A percentile compares a stretch with the other conserved stretches of the same genome.
Conservation (phyloP, 35 echinoderm and acorn worm species). For the Heliocidaris erythrogramma region DNA sequence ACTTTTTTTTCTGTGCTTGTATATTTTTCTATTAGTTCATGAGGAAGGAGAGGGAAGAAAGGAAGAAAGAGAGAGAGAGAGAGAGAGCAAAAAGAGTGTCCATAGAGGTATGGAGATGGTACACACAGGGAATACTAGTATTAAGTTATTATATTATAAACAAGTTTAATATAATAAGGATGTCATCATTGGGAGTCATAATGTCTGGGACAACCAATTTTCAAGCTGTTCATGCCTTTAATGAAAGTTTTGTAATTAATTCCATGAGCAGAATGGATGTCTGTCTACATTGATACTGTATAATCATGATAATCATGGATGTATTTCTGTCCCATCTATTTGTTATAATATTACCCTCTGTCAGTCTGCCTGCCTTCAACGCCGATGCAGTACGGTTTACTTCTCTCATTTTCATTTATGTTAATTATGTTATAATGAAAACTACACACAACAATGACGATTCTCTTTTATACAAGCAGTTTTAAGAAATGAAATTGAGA, state of each 20-base stretch:
- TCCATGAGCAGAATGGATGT: neutral
- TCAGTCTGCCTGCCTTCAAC: neutral
- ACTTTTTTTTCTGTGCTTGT: too few species aligned
- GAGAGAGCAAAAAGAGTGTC: neutral
- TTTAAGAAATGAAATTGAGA: too few species aligned
- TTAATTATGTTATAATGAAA: neutral
- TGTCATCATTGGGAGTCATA: neutral
- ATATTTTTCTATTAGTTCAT: too few species aligned
- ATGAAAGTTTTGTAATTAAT: neutral
- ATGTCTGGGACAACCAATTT: neutral
- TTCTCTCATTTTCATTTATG: neutral
- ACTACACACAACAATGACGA: neutral
- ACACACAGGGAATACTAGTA: too few species aligned
- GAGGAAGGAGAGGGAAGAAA: neutral
- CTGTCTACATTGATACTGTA: neutral
- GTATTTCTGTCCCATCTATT: neutral
- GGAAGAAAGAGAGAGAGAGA: neutral
- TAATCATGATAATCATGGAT: neutral
- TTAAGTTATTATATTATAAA: neutral
- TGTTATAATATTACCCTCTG: neutral
- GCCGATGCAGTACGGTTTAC: neutral
- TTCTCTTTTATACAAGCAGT: neutral
- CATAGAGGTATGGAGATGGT: too few species aligned
- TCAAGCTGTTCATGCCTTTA: neutral
- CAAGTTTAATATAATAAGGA: neutral